Conservation (phyloP, 2,113 vertebrate genomes). For the Odontesthes bonariensis region DNA sequence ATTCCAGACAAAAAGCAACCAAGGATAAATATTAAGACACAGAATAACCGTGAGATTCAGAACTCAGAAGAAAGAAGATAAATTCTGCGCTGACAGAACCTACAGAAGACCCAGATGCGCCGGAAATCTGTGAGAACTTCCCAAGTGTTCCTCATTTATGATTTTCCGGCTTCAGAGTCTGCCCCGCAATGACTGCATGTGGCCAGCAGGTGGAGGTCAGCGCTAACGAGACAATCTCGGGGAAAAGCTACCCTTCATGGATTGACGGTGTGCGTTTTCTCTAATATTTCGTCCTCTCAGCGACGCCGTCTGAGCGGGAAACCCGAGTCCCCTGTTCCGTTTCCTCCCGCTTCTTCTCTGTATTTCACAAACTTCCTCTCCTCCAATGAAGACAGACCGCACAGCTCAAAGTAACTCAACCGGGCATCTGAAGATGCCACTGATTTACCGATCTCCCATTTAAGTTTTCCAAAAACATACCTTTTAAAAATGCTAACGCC, state of each 20-base stretch:
- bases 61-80: conserved; percentile 20
- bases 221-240: conserved; percentile 63
- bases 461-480: conserved; percentile 22
- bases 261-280: conserved; percentile 41
- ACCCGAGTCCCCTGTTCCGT: not conserved
- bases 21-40: conserved; percentile 80
- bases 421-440: conserved; percentile 32
- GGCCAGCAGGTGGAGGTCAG: conserved; percentile 77
- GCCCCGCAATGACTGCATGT: conserved; percentile 36
- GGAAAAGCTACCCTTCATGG: conserved; percentile 66
- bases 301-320: conserved; percentile 17
- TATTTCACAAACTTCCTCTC: conserved; percentile 20
- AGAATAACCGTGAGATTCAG: conserved; percentile 56
- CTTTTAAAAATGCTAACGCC: not conserved
- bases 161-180: conserved; percentile 8
- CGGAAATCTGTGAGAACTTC: not conserved
- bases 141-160: not conserved
- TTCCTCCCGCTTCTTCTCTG: not conserved
- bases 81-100: conserved; percentile 13
- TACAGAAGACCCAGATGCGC: conserved; percentile 1
- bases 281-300: conserved; percentile 25
- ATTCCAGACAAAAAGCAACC: conserved; percentile 61
- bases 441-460: conserved; percentile 43
- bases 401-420: conserved; percentile 40
- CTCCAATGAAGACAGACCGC: conserved; percentile 29